Evolutionary conservation across 1,140 invertebrate genomes (phyloP), one percentile per base, ranked within the genome.

Genomic region (Cydia splendana): DNA sequence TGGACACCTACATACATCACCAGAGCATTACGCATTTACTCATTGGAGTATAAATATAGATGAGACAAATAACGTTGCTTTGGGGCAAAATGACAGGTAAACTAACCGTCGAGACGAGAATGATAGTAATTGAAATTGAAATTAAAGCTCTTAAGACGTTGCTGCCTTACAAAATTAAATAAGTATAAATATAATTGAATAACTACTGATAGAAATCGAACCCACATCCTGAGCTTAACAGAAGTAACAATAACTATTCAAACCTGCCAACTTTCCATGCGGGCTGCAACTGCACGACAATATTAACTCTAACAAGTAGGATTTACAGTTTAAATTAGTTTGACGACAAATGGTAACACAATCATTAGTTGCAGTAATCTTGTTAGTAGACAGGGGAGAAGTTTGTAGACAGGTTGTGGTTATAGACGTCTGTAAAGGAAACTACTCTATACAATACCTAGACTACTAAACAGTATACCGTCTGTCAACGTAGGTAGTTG

Each of bases 191-290:
- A 62, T 62, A 62, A 62, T 62, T 24, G 20, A 62, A 62, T 62
- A 62, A 62, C 7, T 15, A 15, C 1, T 7, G 51, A 53, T 53
- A 24, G 57, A 10, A 24, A 24, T 62, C 20, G 57, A 62, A 62
- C 57, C 57, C 57, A 62, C 57, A 62, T 62, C 57, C 57, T 62
- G 57, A 62, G 20, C 57, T 62, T 18, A 57, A 57, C 53, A 57
- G 15, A 57, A n/a, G 53, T 34, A 30, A 28, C 65, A 28, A 65
- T 65, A 65, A 69, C 65, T 69, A 69, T 69, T 38, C 34, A 38
- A 71, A 71, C 67, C 65, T 67, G 28, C 24, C 13, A 67, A 71
- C 67, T 71, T 71, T 71, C 67, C 67, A 71, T 71, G 67, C 67
- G 67, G 67, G 67, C 34, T 9, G 34, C 12, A 18, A 38, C 67